Evolutionary conservation across 2,797 vertebrate species (phyloP).

Genomic region (Sebastes umbrosus): DNA sequence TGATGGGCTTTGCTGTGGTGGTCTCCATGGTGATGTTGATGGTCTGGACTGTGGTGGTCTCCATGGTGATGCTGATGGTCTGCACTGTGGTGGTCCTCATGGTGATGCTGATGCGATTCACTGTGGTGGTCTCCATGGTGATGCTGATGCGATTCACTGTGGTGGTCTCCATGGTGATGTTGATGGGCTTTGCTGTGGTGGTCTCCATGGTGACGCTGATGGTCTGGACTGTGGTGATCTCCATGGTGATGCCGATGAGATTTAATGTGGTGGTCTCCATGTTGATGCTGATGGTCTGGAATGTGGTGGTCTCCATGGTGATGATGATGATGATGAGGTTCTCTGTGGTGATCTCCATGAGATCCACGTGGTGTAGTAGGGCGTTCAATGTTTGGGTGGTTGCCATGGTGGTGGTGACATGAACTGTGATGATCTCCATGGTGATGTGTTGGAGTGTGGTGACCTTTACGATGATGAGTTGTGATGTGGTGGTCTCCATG

Average conservation of each 20-base stretch:
- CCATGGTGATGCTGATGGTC: neutral
- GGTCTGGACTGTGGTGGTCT: neutral
- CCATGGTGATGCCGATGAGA: neutral
- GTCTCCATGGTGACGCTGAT: neutral
- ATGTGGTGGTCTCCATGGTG: constrained; percentile 8
- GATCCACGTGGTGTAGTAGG: neutral
- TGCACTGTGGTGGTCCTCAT: constrained; percentile 13
- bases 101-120: neutral
- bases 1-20: neutral
- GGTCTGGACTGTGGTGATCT: no score
- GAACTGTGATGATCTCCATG: constrained; percentile 27
- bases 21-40: neutral
- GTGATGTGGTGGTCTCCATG: neutral
- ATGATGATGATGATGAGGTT: neutral
- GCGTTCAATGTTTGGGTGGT: neutral
- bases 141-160: neutral
- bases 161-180: constrained; percentile 10
- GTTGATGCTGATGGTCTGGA: neutral
- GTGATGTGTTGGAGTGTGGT: constrained; percentile 10
- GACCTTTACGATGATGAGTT: constrained; percentile 5
- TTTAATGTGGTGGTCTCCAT: neutral
- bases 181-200: neutral
- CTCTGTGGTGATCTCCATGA: neutral
- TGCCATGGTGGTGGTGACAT: neutral
- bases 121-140: neutral